These are phyloP conservation scores for Xyrichtys novacula DNA, from an alignment of 2,797 vertebrate species.

Conservation along the genomic window DNA sequence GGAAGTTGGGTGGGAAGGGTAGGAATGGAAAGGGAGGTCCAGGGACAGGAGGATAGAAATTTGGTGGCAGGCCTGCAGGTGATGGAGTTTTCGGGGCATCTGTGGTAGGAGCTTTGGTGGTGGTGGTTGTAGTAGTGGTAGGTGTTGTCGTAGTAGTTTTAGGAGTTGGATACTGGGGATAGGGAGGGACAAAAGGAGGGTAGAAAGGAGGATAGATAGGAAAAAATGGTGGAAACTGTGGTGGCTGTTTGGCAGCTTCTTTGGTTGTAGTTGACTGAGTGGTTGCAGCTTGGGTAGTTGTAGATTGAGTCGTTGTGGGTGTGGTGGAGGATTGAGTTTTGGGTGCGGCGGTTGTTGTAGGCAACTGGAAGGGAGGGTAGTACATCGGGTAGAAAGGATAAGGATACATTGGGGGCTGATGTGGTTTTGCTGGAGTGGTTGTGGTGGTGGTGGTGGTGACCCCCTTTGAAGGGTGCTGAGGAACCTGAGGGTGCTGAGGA, in stretches of 20 bases:
- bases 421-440: neutral
- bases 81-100: neutral
- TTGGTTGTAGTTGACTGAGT: too few species aligned
- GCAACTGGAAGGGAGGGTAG: neutral
- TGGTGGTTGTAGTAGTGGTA: rapidly evolving
- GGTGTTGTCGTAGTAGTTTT: rapidly evolving
- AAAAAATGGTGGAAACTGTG: neutral
- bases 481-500: too few species aligned
- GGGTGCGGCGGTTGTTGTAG: neutral
- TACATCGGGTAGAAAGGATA: neutral
- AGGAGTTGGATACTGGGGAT: neutral
- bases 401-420: rapidly evolving
- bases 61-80: too few species aligned
- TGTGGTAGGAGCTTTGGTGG: rapidly evolving
- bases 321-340: neutral
- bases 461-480: too few species aligned
- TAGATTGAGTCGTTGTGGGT: too few species aligned
- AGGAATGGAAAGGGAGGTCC: neutral
- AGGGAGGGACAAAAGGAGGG: neutral
- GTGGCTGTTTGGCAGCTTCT: neutral
- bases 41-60: neutral
- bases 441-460: neutral
- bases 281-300: neutral
- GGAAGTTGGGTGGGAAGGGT: neutral
- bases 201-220: neutral